Base-by-base conservation (phyloP, 2,113 vertebrate species). In the Anarhynchus alexandrinus region DNA sequence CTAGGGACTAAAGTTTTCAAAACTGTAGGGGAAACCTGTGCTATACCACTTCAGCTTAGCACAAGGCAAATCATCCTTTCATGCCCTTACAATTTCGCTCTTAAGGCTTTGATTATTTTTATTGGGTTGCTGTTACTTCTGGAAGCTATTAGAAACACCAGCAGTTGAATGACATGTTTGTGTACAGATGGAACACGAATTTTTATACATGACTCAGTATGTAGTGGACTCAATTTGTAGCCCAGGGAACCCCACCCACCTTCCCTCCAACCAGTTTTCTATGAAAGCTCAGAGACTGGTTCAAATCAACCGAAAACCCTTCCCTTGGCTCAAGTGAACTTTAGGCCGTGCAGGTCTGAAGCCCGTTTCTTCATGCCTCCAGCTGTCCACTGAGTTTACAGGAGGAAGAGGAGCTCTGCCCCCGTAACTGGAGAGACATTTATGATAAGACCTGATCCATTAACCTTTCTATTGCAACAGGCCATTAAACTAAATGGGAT, bases 131-230 rank as follows among this genome's bases (percentile, higher is more conserved):
- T 93, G 79, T 90, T 94, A 92, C 90, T 97, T 97, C 95, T 97
- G 97, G 94, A 97, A 96, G 87, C 76, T 96, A 96, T 97, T 96
- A 96, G 88, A 96, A 95, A 92, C 87, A 91, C 85, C 90, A 91
- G 80, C 92, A 81, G 40, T 91, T 96, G 87, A 96, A 96, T 94
- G 95, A 95, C 93, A 95, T 73, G 4, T 95, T 96, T 96, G 95
- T 95, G 91, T 94, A 95, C 94, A 96, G 88, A 96, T 49, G 85
- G 93, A 97, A 96, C 90, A 94, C 71, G 79, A 86, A 92, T 95
- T 97, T 97, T 97, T 95, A 83, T 94, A 88, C 58, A 93, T 40
- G 34, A 88, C 86, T 93, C 95, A 80, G 86, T 93, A 43, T 67
- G 84, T 49, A 93, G 81, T 12, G 4, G 87, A 52, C 90, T 88